Conservation (phyloP, 2,888 invertebrate species). For the Chrysodeixis includens region DNA sequence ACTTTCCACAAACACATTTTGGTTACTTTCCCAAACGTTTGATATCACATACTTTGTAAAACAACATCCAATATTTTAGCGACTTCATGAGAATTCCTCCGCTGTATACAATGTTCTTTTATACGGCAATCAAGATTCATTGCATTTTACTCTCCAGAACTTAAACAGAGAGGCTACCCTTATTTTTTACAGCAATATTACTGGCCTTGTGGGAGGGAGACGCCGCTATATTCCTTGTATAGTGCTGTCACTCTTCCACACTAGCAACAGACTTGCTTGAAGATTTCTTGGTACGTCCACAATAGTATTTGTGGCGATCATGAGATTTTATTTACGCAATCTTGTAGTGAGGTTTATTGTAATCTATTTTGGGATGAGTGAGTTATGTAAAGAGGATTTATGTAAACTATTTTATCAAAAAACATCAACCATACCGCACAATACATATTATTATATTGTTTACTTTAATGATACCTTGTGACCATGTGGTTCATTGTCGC, state of each 20-base stretch:
- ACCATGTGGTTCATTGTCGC: too few relatives aligned
- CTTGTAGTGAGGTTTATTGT: neutral
- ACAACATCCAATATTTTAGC: slow-evolving; percentile 19
- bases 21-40: neutral
- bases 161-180: neutral
- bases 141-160: slow-evolving; percentile 5
- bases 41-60: neutral
- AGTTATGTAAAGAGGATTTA: neutral
- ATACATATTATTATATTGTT: too few relatives aligned
- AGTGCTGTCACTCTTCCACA: too few relatives aligned
- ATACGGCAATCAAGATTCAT: slow-evolving; percentile 12
- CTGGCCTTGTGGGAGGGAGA: too few relatives aligned
- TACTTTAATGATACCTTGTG: too few relatives aligned
- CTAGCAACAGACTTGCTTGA: slow-evolving; percentile 10
- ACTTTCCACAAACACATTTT: neutral
- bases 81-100: slow-evolving; percentile 15
- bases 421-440: too few relatives aligned
- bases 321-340: neutral
- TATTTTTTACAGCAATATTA: too few relatives aligned
- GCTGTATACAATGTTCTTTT: slow-evolving; percentile 42
- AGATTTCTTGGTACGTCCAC: neutral
- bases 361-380: neutral
- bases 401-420: neutral
- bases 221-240: too few relatives aligned
- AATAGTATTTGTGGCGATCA: neutral